Evolutionary conservation across 2,888 invertebrate species (phyloP), one percentile per base, ranked within the genome.

Genomic region (Sphaeridia pumilis): DNA sequence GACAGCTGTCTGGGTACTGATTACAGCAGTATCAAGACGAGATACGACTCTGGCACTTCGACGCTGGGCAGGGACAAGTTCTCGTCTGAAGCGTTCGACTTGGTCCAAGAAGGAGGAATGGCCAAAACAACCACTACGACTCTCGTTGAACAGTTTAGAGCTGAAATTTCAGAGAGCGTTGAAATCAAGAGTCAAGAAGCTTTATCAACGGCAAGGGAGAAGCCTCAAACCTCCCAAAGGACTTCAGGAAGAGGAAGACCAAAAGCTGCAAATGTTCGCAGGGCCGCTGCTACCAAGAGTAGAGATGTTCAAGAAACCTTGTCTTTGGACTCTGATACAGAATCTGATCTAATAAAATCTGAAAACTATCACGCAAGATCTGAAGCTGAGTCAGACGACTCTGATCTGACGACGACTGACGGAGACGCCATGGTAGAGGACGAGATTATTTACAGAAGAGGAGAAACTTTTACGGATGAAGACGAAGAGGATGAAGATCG

Each of bases 1-100:
- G 63, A 63, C 47, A 63, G 63, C 47, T 63, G 63, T 46, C 56
- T 63, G 41, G 63, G 63, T 7, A 63, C 63, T 34, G 63, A 63
- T 22, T 58, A 58, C 4, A 60, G 60, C 41, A 52, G 52, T 25
- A 45, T 52, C 21, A 52, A 46, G 21, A 52, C 52, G 2, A 41
- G 49, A 5, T 26, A 46, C 31, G 46, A 46, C 14, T 46, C 52
- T 2, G 52, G 52, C 3, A 44, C 43, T 14, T 34, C 35, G 12
- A 50, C 28, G 4, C 14, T 34, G 2, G 44, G 45, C 2, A 24
- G 34, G 14, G 49, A 41, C 25, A 41, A 41, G n/a, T 43, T 46
- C 35, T 17, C 28, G 7, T n/a, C n/a, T n/a, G 49, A 49, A 28
- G 31, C 28, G 24, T 24, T 44, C 1, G 34, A 46, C 22, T n/a